Evolutionary conservation across 2,888 invertebrate species (phyloP), one percentile per base, ranked within the genome.

Genomic region (Dusona sp.): DNA sequence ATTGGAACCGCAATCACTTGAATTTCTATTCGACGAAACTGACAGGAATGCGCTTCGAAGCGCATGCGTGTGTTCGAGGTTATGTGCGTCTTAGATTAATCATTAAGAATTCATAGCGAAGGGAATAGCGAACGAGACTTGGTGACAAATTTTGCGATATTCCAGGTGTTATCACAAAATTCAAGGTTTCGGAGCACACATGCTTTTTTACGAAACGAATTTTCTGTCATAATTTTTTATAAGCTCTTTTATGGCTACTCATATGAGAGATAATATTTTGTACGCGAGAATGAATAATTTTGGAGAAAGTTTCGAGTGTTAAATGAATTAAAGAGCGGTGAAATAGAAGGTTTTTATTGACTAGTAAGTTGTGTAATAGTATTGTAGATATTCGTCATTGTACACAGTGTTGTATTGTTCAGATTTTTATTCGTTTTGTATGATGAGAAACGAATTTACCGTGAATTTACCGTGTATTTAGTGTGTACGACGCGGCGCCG

Each of bases 401-500:
- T 48, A 48, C 4, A 16, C n/a, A 16, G n/a, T 48, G n/a, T 7
- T 19, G 19, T n/a, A 61, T 29, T 29, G 61, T 61, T 61, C 3
- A 61, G 1, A 29, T 29, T 29, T 16, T 9, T 13, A 61, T 61
- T 61, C 11, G 29, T 61, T 57, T 57, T 22, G 57, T 57, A 25
- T 7, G 61, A 61, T 4, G 29, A 61, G 13, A 16, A 29, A 16
- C 61, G 61, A 61, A 61, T 29, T 29, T n/a, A 54, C 51, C n/a
- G 6, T 48, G 45, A 45, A n/a, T n/a, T n/a, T 22, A 11, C 57
- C 11, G 61, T 61, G 73, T 22, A 29, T 54, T 54, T 29, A 11
- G 57, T 57, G 25, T 42, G 67, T 80, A 72, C 70, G 83, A 48
- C 6, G 61, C 22, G 57, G 65, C 86, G 81, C 51, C 73, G 74